Evolutionary conservation across 2,797 vertebrate genomes (phyloP), one percentile per base, ranked within the genome.

Genomic region (Mus spretus): DNA sequence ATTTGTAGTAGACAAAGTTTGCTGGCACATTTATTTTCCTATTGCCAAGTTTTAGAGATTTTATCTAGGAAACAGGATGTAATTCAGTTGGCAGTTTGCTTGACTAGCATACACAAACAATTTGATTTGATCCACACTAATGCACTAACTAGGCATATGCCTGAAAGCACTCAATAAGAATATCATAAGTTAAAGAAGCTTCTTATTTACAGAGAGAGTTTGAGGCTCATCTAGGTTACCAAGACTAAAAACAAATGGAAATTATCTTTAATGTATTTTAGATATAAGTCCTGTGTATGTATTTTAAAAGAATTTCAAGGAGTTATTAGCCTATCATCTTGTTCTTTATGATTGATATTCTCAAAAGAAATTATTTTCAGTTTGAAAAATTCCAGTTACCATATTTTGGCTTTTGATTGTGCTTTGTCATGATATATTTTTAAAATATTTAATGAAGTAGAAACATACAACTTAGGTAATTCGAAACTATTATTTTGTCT

Each of bases 401-500:
- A 44, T 31, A 63, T 81, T 75, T 95, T 44, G 85, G 79, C 20
- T 24, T 31, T 81, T 15, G 28, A 84, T 57, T 15, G 14, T 92
- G 44, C 2, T 40, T 90, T 91, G 81, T 63, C 2, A 4, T 82
- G 22, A 74, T 83, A 2, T 78, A 65, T 61, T 24, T 90, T 10
- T 6, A 77, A 65, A 95, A 40, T 40, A 40, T 40, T 40, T 40
- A 37, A 94, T 37, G 53, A 94, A 57, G 1, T 75, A 17, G 13
- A 95, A 57, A 1, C 50, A 94, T 92, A 61, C 0, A 90, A 24
- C 85, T 19, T 67, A 75, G 12, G 65, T 91, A 87, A 88, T 84
- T 59, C 6, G 87, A 34, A 96, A 91, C 81, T 86, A 89, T 89
- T 96, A 3, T 86, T 85, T 83, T 85, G 1, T 77, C 26, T 96